phyloP scores from a whole-genome alignment of 2,797 vertebrate genomes.

The Ctenosaura bakeri region DNA sequence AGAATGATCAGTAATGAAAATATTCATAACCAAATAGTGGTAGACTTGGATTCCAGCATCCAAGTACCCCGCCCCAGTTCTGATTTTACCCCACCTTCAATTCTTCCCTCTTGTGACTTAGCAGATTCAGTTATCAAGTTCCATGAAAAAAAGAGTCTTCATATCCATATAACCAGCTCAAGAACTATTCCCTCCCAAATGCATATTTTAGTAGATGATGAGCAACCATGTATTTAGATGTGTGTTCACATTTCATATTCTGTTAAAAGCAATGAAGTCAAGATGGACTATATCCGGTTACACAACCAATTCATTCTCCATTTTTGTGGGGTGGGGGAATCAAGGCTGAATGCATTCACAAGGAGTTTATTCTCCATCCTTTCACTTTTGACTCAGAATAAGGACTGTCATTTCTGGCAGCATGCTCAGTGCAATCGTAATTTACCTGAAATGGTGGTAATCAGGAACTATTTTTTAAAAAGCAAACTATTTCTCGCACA shows the following conservation, averaged over 20 bases:
- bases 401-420: too few relatives aligned
- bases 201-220: background rate
- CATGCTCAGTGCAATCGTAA: background rate
- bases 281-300: background rate
- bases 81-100: background rate
- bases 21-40: background rate
- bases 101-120: too few relatives aligned
- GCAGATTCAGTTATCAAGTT: background rate
- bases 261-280: background rate
- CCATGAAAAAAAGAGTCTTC: background rate
- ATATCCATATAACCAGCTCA: background rate
- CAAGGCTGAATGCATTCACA: background rate
- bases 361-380: background rate
- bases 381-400: background rate
- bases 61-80: background rate
- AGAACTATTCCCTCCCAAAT: background rate
- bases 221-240: background rate
- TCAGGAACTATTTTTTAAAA: background rate
- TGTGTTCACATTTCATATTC: background rate
- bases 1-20: background rate
- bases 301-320: background rate
- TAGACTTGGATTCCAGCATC: background rate
- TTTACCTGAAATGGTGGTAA: background rate
- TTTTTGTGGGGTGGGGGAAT: background rate
- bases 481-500: background rate